phyloP scores from a whole-genome alignment of 1,140 invertebrate species.

The Proales similis region DNA sequence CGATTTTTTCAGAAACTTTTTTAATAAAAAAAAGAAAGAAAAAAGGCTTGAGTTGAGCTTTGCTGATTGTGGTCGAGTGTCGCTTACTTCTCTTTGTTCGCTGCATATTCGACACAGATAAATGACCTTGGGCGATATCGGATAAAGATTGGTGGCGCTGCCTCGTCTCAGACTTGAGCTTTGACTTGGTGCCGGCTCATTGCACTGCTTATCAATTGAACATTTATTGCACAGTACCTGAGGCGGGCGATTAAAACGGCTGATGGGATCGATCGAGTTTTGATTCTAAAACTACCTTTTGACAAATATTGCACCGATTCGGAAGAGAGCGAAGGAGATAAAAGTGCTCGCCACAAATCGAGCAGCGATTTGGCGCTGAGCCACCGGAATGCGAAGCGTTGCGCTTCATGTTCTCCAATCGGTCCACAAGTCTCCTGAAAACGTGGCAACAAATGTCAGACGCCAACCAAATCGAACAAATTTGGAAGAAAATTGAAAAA shows the following conservation, averaged over 20 bases:
- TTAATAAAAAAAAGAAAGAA: no score
- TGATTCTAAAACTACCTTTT: no score
- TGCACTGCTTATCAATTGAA: conserved; percentile 29
- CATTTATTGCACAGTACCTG: conserved; percentile 34
- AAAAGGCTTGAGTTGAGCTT: not conserved
- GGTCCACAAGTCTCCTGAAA: conserved; percentile 10
- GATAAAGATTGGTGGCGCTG: conserved; percentile 24
- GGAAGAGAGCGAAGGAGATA: conserved; percentile 16
- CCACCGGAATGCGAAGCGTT: conserved; percentile 14
- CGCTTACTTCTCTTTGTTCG: conserved; percentile 25
- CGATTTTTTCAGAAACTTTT: conserved; percentile 34
- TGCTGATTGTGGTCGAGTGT: not conserved
- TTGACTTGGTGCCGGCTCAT: conserved; percentile 11
- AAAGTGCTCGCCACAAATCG: conserved; percentile 30
- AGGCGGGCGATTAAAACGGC: no score
- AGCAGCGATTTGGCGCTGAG: conserved; percentile 12
- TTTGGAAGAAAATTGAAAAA: not conserved
- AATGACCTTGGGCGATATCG: conserved; percentile 3
- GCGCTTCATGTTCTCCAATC: conserved; percentile 34
- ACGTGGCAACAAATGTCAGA: not conserved
- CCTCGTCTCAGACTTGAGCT: conserved; percentile 8
- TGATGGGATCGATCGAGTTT: no score
- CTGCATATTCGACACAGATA: conserved; percentile 37
- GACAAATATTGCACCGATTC: conserved; percentile 19
- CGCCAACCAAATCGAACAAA: not conserved